Evolutionary conservation across 2,113 vertebrate genomes (phyloP).

Genomic region (Dicaeum eximium): DNA sequence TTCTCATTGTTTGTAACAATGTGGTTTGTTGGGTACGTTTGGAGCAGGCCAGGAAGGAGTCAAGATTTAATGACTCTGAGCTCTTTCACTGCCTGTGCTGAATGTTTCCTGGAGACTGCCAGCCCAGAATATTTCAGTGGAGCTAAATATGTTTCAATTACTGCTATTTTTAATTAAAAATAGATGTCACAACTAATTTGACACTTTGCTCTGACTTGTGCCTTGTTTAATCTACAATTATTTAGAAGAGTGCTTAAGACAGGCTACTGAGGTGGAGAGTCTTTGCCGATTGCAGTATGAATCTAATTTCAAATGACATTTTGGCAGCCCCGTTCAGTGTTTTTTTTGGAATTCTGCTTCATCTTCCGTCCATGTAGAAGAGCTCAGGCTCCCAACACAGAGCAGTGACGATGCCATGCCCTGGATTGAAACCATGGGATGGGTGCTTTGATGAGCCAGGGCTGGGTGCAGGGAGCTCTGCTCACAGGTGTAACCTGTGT

Average conservation of each 20-base stretch:
- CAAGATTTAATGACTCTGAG: not conserved
- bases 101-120: not conserved
- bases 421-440: not conserved
- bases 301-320: not conserved
- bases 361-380: not conserved
- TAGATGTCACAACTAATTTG: not conserved
- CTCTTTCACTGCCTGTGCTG: not conserved
- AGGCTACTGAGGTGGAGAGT: not conserved
- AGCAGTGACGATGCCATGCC: not conserved
- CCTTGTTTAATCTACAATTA: not conserved
- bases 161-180: conserved; percentile 36
- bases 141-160: not conserved
- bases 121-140: not conserved
- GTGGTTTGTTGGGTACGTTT: not conserved
- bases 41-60: not conserved
- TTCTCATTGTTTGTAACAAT: not conserved
- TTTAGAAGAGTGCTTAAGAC: not conserved
- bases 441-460: too few relatives aligned
- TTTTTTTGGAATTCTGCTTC: not conserved
- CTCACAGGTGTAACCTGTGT: not conserved
- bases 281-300: not conserved
- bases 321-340: not conserved
- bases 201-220: not conserved
- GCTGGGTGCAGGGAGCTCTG: not conserved
- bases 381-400: not conserved